Base-by-base conservation (phyloP, 2,888 invertebrate genomes). In the Luffia ferchaultella region DNA sequence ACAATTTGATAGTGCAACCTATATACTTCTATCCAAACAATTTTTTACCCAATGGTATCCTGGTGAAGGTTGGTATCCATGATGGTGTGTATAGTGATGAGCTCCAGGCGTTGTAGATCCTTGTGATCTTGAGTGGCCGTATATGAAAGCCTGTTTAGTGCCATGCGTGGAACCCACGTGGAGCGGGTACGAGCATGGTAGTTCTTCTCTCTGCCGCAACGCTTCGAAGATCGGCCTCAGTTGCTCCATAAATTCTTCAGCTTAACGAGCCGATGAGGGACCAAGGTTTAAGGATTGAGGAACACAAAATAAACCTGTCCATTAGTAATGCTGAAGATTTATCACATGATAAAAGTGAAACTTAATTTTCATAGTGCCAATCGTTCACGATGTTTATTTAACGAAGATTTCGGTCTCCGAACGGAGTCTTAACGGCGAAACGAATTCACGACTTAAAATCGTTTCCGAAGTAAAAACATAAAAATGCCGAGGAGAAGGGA, bases 181-280 rank as follows among this genome's bases (percentile, higher is more conserved):
- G 80, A 93, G 90, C 70, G 94, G 94, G 85, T 93, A 95, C 71
- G 94, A 93, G 86, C 93, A 93, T 74, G 94, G 94, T 67, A 93
- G 90, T 84, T 94, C 93, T 85, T 95, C 93, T 77, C 93, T 92
- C 79, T 93, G 93, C 75, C 95, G 90, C 76, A 95, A 89, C 85
- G 92, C 92, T 87, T 95, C 95, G 89, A 96, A 95, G 86, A 96
- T 95, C 73, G 95, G 95, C 92, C 91, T 94, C 90, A 96, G 89
- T 88, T 95, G 94, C 87, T 90, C 93, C 91, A 96, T 89, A 88
- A 95, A 93, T 89, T 95, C 95, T 87, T 95, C 93, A 85, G 95
- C 95, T 95, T 87, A 71, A 82, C 73, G 77, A 63, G 76, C 67
- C 67, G 80, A 80, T 79, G n/a, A n/a, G n/a, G n/a, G n/a, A n/a